Percentiles rank a stretch among this genome's conserved stretches.
phyloP scores from a whole-genome alignment of 2,113 vertebrate genomes.

The Excalfactoria chinensis region DNA sequence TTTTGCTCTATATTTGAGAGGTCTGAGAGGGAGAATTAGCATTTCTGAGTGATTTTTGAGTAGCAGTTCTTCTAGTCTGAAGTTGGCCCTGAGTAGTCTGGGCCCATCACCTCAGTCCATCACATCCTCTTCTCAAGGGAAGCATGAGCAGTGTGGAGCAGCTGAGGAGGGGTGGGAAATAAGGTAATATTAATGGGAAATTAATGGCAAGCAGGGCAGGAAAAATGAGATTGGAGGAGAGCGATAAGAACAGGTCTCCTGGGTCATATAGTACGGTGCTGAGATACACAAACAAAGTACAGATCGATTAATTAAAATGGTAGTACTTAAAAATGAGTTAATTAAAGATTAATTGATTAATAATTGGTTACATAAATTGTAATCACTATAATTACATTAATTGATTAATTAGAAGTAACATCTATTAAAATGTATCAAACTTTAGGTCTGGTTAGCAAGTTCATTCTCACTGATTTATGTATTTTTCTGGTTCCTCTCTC shows the following conservation, averaged over 20 bases:
- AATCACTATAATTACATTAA: neutral
- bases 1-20: neutral
- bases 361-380: neutral
- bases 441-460: neutral
- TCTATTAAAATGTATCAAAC: neutral
- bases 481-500: neutral
- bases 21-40: neutral
- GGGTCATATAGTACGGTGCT: neutral
- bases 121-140: rapidly evolving
- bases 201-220: neutral
- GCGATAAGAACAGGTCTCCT: neutral
- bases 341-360: neutral
- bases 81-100: neutral
- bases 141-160: neutral
- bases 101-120: neutral
- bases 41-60: neutral
- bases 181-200: neutral
- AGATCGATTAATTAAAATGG: neutral
- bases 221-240: neutral
- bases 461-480: neutral
- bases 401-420: neutral
- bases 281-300: neutral
- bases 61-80: rapidly evolving
- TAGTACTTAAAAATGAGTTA: neutral
- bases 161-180: neutral